These are phyloP conservation scores for Alosa alosa DNA, from an alignment of 2,113 vertebrate species.

Conservation along the genomic window DNA sequence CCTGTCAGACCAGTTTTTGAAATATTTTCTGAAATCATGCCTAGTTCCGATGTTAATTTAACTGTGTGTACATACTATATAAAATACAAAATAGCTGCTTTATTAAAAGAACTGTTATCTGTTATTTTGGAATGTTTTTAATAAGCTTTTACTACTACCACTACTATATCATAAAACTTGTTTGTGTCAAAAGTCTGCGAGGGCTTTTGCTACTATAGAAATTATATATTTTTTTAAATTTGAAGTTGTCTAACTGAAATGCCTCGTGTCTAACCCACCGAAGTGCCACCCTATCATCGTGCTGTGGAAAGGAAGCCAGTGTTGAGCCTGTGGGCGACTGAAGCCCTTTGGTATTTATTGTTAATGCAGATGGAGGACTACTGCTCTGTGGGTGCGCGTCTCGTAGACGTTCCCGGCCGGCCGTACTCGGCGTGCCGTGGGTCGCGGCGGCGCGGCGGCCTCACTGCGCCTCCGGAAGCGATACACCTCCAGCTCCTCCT, in stretches of 20 bases:
- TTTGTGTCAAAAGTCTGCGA: neutral
- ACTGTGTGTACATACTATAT: conserved; percentile 1
- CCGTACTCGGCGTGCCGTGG: neutral
- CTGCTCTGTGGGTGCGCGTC: neutral
- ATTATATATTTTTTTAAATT: neutral
- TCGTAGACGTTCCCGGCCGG: conserved; percentile 32
- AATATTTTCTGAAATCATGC: neutral
- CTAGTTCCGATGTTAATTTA: neutral
- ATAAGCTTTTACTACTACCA: neutral
- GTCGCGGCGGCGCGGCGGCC: neutral
- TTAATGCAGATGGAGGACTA: neutral
- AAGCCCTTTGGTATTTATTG: neutral
- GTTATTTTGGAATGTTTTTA: neutral
- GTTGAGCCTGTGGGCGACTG: neutral
- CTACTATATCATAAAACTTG: neutral
- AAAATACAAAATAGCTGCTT: neutral
- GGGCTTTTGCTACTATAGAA: neutral
- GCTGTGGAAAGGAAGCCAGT: neutral
- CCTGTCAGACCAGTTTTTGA: neutral
- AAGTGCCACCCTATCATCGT: neutral
- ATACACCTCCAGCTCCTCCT: conserved; percentile 45
- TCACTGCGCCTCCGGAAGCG: conserved; percentile 32
- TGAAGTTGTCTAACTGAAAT: neutral
- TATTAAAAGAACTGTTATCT: neutral
- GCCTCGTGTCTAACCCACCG: neutral